These are phyloP conservation scores for Anthonomus grandis DNA, from an alignment of 1,140 invertebrate species.

Conservation along the genomic window DNA sequence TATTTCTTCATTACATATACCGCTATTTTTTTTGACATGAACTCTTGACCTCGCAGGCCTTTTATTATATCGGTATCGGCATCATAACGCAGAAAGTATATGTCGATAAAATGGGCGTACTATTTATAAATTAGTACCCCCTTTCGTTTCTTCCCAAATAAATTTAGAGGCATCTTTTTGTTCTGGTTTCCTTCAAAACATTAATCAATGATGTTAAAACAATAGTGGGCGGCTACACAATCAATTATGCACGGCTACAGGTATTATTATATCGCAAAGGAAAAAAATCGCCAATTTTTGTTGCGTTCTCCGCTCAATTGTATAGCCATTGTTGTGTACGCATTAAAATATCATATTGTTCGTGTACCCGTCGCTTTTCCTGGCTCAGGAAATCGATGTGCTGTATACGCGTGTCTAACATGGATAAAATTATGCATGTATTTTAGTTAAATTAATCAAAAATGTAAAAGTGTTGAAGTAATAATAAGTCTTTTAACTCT, in stretches of 20 bases:
- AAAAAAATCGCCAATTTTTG: constrained; percentile 20
- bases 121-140: constrained; percentile 17
- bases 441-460: background rate
- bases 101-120: too few relatives aligned
- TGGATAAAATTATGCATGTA: too few relatives aligned
- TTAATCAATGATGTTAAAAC: constrained; percentile 26
- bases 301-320: constrained; percentile 18
- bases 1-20: too few relatives aligned
- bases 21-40: too few relatives aligned
- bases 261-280: constrained; percentile 23
- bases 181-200: constrained; percentile 26
- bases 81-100: too few relatives aligned
- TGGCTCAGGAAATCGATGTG: too few relatives aligned
- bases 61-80: too few relatives aligned
- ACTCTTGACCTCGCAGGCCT: too few relatives aligned
- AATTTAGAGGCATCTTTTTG: constrained; percentile 17
- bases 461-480: background rate
- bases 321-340: constrained; percentile 23
- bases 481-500: too few relatives aligned
- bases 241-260: constrained; percentile 28
- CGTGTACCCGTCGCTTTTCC: too few relatives aligned
- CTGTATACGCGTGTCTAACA: too few relatives aligned
- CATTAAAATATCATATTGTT: constrained; percentile 18
- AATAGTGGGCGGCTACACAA: constrained; percentile 25
- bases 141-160: constrained; percentile 15